These are phyloP conservation scores for Conger conger DNA, from an alignment of 2,113 vertebrate species.

Conservation along the genomic window DNA sequence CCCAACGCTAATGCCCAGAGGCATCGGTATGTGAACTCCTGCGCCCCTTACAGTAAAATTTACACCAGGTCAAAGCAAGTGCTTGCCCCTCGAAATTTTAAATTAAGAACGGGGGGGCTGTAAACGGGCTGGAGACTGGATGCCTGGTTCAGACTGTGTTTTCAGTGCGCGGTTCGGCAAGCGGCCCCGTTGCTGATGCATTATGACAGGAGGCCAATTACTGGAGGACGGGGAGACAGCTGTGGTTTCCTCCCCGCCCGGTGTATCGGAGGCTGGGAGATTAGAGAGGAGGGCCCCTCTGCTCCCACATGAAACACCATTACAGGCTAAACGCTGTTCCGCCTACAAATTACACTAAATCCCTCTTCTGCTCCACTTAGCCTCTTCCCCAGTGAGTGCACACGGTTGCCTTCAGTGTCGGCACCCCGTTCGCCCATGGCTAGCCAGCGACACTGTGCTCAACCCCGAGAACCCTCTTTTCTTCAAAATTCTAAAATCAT, in stretches of 20 bases:
- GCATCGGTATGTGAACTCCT: background rate
- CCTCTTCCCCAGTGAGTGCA: background rate
- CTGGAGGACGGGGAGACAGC: constrained; percentile 48
- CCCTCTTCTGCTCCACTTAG: constrained; percentile 14
- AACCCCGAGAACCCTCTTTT: too few species aligned
- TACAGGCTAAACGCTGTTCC: constrained; percentile 2
- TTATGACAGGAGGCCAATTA: constrained; percentile 68
- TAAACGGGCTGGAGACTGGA: background rate
- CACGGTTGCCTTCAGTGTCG: background rate
- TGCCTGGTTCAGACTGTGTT: constrained; percentile 2
- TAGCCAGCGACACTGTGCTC: too few species aligned
- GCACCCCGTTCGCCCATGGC: too few species aligned
- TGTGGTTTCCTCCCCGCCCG: constrained; percentile 44
- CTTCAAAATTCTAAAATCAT: too few species aligned
- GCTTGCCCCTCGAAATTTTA: background rate
- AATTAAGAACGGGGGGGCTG: background rate
- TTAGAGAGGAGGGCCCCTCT: background rate
- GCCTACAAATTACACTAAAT: background rate
- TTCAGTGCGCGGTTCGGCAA: constrained; percentile 39
- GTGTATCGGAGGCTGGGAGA: background rate
- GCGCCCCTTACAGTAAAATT: background rate
- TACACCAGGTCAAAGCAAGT: background rate
- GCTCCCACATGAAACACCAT: constrained; percentile 6
- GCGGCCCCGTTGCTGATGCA: constrained; percentile 43
- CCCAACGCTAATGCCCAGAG: background rate